These are phyloP conservation scores for Medauroidea extradentata DNA, from an alignment of 1,140 invertebrate species.

Conservation along the genomic window DNA sequence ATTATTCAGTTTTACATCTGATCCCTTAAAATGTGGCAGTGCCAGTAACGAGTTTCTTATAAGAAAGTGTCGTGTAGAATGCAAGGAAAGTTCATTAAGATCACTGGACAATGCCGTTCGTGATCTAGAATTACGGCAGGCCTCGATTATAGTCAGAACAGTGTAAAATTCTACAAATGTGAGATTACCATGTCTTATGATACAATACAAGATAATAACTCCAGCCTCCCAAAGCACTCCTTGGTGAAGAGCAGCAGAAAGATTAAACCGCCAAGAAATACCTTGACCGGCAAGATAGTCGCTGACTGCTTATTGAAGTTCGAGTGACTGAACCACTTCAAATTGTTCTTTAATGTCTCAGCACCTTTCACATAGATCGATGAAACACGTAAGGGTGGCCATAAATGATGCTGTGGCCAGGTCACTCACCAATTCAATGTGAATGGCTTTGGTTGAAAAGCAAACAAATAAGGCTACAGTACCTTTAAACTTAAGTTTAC, in stretches of 20 bases:
- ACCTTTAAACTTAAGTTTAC: neutral
- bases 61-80: conserved; percentile 32
- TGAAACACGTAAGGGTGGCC: conserved; percentile 22
- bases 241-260: conserved; percentile 36
- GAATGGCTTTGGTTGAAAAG: conserved; percentile 28
- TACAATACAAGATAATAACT: conserved; percentile 20
- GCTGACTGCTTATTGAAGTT: neutral
- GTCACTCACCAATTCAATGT: no score
- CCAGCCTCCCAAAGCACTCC: conserved; percentile 41
- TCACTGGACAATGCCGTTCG: conserved; percentile 24
- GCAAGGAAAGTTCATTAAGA: conserved; percentile 24
- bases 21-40: conserved; percentile 5
- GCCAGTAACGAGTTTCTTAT: conserved; percentile 17
- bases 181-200: conserved; percentile 10
- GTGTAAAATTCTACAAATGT: conserved; percentile 35
- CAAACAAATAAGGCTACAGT: conserved; percentile 26
- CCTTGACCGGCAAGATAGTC: conserved; percentile 6
- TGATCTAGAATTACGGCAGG: conserved; percentile 30
- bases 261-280: conserved; percentile 41
- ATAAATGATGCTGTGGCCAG: conserved; percentile 24
- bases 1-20: no score
- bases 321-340: neutral
- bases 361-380: conserved; percentile 16
- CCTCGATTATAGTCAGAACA: conserved; percentile 29
- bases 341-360: conserved; percentile 14